Percentiles rank a stretch among this genome's conserved stretches.
Evolutionary conservation across 2,888 invertebrate species (phyloP).

Genomic region (Brenthis daphne): DNA sequence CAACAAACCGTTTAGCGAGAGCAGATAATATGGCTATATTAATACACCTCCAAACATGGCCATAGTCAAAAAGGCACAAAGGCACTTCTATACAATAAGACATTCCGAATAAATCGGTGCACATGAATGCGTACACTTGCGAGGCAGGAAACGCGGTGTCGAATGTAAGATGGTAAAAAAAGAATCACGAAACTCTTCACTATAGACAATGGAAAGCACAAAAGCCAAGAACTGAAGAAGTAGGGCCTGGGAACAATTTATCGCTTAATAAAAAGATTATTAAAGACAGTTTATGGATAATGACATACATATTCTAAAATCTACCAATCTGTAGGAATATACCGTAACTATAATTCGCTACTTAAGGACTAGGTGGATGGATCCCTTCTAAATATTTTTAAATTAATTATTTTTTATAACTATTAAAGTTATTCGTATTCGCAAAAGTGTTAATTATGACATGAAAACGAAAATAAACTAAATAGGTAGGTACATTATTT

Average conservation of each 20-base stretch:
- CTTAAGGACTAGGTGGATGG: too few species aligned
- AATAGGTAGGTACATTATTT: too few species aligned
- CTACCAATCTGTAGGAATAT: not conserved
- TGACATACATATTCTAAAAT: slow-evolving; percentile 18
- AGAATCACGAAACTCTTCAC: slow-evolving; percentile 54
- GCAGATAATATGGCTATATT: slow-evolving; percentile 66
- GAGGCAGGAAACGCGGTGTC: slow-evolving; percentile 79
- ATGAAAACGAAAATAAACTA: too few species aligned
- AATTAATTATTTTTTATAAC: too few species aligned
- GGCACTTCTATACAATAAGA: slow-evolving; percentile 66
- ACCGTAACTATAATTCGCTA: too few species aligned
- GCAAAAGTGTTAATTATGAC: too few species aligned
- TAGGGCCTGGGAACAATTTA: slow-evolving; percentile 53
- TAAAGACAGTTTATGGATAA: slow-evolving; percentile 33
- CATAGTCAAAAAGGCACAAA: slow-evolving; percentile 79
- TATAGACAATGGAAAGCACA: slow-evolving; percentile 57
- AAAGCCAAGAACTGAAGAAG: slow-evolving; percentile 55
- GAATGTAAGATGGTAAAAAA: slow-evolving; percentile 62
- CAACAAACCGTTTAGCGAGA: slow-evolving; percentile 49
- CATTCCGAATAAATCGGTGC: slow-evolving; percentile 58
- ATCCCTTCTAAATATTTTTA: too few species aligned
- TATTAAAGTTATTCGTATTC: too few species aligned
- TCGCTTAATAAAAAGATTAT: slow-evolving; percentile 46
- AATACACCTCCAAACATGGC: slow-evolving; percentile 65
- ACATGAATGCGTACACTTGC: slow-evolving; percentile 69